Evolutionary conservation across 1,140 invertebrate species (phyloP).

Genomic region (Conopomorpha cramerella): DNA sequence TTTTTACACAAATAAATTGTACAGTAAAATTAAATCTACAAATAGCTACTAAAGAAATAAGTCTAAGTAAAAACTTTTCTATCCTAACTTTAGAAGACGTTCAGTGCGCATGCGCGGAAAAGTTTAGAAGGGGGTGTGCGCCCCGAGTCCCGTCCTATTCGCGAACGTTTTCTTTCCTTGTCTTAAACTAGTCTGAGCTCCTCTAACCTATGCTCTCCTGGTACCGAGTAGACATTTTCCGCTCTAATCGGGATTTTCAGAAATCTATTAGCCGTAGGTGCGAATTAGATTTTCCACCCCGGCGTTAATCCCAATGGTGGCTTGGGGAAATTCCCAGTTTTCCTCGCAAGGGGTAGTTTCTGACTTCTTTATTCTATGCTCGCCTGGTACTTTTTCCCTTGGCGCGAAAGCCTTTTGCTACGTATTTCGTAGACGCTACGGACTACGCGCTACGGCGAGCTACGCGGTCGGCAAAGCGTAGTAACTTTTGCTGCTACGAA

Average conservation of each 20-base stretch:
- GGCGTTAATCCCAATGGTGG: slow-evolving; percentile 3
- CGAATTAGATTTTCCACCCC: slow-evolving; percentile 31
- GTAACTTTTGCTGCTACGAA: no score
- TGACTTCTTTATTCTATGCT: slow-evolving; percentile 14
- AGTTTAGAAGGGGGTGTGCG: slow-evolving; percentile 3
- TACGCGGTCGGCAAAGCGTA: no score
- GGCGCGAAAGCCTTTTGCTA: slow-evolving; percentile 11
- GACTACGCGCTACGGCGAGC: background rate
- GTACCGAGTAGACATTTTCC: slow-evolving; percentile 52
- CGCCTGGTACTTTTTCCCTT: slow-evolving; percentile 15
- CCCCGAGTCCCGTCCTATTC: slow-evolving; percentile 11
- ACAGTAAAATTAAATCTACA: no score
- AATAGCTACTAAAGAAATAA: slow-evolving; percentile 1
- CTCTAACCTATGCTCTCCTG: slow-evolving; percentile 19
- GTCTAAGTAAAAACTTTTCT: no score
- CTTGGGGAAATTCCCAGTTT: slow-evolving; percentile 6
- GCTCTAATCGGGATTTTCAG: slow-evolving; percentile 54
- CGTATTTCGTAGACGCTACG: no score
- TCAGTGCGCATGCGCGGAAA: slow-evolving; percentile 26
- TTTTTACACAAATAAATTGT: no score
- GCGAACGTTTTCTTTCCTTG: slow-evolving; percentile 19
- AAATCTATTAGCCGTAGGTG: slow-evolving; percentile 28
- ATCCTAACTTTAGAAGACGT: no score
- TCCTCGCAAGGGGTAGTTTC: slow-evolving; percentile 9
- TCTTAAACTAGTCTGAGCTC: slow-evolving; percentile 13